A percentile compares a stretch with the other conserved stretches of the same genome.
phyloP scores from a whole-genome alignment of 2,888 invertebrate genomes.

The Octodonta nipae region DNA sequence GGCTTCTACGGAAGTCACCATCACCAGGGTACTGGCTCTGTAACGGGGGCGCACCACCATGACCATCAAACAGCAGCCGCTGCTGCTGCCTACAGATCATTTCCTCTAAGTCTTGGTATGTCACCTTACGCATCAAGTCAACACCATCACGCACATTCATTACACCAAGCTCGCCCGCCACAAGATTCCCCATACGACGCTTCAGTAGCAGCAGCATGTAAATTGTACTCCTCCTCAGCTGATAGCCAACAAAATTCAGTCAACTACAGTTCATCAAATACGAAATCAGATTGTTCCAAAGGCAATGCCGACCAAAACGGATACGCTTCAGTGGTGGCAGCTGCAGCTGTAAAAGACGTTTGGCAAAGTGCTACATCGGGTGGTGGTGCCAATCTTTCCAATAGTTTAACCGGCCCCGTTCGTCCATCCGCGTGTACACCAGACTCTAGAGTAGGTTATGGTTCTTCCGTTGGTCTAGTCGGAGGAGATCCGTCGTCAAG shows the following conservation, averaged over 20 bases:
- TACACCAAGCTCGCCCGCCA: slow-evolving; percentile 64
- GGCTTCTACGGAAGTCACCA: slow-evolving; percentile 89
- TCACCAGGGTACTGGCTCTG: slow-evolving; percentile 60
- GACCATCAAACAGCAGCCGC: slow-evolving; percentile 61
- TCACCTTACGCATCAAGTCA: slow-evolving; percentile 64
- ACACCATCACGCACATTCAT: slow-evolving; percentile 56
- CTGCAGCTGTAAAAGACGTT: slow-evolving; percentile 48
- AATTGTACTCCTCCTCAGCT: slow-evolving; percentile 61
- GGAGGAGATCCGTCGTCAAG: slow-evolving; percentile 61
- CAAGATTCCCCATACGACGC: slow-evolving; percentile 88
- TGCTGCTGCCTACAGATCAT: slow-evolving; percentile 64
- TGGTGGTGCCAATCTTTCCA: slow-evolving; percentile 50
- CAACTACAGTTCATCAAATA: slow-evolving; percentile 41
- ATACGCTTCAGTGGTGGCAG: slow-evolving; percentile 57
- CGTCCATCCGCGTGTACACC: slow-evolving; percentile 83
- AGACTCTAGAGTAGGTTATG: slow-evolving; percentile 67
- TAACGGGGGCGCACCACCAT: slow-evolving; percentile 45
- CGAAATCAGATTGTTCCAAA: slow-evolving; percentile 69
- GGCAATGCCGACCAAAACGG: slow-evolving; percentile 46
- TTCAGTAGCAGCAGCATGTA: slow-evolving; percentile 73
- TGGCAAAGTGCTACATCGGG: slow-evolving; percentile 57
- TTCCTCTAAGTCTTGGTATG: slow-evolving; percentile 74
- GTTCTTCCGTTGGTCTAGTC: slow-evolving; percentile 56
- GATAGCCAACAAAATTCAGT: slow-evolving; percentile 44
- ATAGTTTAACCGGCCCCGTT: slow-evolving; percentile 49